Base-by-base conservation (phyloP, 2,797 vertebrate genomes). In the Acomys russatus region DNA sequence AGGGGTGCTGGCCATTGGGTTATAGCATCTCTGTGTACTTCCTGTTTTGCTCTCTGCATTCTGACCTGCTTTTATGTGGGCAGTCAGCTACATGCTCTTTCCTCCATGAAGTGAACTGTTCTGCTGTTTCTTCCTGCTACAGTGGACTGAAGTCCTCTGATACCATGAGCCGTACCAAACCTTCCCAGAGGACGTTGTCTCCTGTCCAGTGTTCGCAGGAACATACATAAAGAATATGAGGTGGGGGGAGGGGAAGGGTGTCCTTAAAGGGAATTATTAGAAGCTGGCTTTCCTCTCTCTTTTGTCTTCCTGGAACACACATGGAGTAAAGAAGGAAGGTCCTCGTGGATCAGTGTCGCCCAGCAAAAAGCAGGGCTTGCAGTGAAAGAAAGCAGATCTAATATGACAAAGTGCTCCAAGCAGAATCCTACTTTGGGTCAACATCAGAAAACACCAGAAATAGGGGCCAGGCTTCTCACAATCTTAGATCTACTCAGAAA, bases 1-100 rank as follows among this genome's bases (percentile, higher is more conserved):
- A 12, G 11, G 1, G 4, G 15, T 12, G 56, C 18, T 59, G 2
- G 7, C 0, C 9, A 66, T 59, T 12, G 1, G n/a, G 51, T 61
- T 38, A 8, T 30, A 28, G 15, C 6, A 2, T 74, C 14, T 88
- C 15, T 44, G 9, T 11, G 7, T 73, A 30, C 51, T 59, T 61
- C 6, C 22, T 59, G 23, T 74, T 35, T 61, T 88, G n/a, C 18
- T 38, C 35, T 61, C 70, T 74, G 54, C 25, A 61, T 56, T n/a
- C 54, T 61, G n/a, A n/a, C 56, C 51, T 35, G 51, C 23, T 56
- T 25, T 73, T 18, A 38, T 4, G 2, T 71, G 33, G 54, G 2
- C 49, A 35, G 33, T 68, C 44, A 86, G 12, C 18, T 54, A 35
- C 7, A 30, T 30, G 68, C 51, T 11, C 51, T n/a, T 88, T 54